Conservation (phyloP, 2,888 invertebrate genomes). For the Allolobophora icterica region DNA sequence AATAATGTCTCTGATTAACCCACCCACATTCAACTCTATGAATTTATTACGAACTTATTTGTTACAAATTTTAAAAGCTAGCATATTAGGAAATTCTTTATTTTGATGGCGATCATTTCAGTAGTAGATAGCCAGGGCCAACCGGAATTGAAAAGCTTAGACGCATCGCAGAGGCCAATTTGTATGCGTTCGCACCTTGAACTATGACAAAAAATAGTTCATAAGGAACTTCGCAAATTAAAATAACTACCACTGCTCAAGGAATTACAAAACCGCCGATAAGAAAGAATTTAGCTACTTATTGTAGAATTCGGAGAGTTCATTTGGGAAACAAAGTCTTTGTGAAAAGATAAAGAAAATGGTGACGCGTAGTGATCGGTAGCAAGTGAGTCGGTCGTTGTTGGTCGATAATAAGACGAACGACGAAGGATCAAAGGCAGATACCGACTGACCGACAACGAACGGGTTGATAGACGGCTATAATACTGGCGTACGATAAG, state of each 20-base stretch:
- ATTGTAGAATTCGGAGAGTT: background rate
- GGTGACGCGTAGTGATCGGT: conserved; percentile 26
- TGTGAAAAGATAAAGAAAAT: conserved; percentile 15
- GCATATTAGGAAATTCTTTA: background rate
- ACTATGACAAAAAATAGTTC: conserved; percentile 27
- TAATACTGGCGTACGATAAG: conserved; percentile 17
- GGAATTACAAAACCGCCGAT: background rate
- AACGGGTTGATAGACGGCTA: conserved; percentile 13
- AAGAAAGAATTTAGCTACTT: background rate
- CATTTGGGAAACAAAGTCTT: background rate
- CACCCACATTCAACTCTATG: background rate
- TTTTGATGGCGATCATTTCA: background rate
- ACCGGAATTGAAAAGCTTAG: conserved; percentile 24
- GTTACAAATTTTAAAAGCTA: background rate
- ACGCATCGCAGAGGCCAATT: background rate
- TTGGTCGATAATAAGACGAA: conserved; percentile 19
- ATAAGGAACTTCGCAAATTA: background rate
- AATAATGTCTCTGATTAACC: background rate
- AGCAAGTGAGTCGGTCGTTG: conserved; percentile 19
- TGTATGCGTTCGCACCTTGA: conserved; percentile 26
- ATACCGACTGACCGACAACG: conserved; percentile 18
- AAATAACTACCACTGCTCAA: background rate
- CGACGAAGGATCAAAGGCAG: conserved; percentile 17
- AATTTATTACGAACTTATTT: background rate
- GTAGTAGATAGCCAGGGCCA: conserved; percentile 19